A percentile compares a stretch with the other conserved stretches of the same genome.
phyloP scores from a whole-genome alignment of 2,113 vertebrate genomes.

The Neotoma lepida region DNA sequence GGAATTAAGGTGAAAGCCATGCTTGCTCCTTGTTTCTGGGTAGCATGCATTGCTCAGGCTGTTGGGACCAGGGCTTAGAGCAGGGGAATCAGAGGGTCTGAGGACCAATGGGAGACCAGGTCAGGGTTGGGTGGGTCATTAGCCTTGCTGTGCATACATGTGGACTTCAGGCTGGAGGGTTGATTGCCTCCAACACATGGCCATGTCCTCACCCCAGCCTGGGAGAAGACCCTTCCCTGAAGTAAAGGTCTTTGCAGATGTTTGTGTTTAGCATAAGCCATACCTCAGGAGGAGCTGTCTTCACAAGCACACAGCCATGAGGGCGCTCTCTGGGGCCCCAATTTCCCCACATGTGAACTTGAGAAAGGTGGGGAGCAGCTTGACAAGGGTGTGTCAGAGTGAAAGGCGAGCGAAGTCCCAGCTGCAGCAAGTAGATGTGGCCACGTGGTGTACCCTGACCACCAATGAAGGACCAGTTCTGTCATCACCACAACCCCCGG shows the following conservation, averaged over 20 bases:
- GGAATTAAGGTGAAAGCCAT: background rate
- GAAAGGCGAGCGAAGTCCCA: background rate
- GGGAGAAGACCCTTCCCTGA: background rate
- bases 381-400: too few species aligned
- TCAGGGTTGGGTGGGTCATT: background rate
- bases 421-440: background rate
- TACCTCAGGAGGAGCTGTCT: background rate
- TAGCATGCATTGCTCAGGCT: background rate
- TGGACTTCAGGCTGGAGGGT: background rate
- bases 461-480: background rate
- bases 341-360: background rate
- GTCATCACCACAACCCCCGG: background rate
- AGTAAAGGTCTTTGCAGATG: background rate
- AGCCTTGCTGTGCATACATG: accelerated
- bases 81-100: background rate
- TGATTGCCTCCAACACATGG: background rate
- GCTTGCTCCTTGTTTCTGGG: background rate
- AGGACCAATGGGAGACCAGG: background rate
- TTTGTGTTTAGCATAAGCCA: too few species aligned
- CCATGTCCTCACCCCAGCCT: background rate
- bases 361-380: background rate
- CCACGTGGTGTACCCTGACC: background rate
- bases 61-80: background rate
- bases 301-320: background rate
- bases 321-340: too few species aligned